These are phyloP conservation scores for Malurus elegans DNA, from an alignment of 2,113 vertebrate species.

Conservation along the genomic window DNA sequence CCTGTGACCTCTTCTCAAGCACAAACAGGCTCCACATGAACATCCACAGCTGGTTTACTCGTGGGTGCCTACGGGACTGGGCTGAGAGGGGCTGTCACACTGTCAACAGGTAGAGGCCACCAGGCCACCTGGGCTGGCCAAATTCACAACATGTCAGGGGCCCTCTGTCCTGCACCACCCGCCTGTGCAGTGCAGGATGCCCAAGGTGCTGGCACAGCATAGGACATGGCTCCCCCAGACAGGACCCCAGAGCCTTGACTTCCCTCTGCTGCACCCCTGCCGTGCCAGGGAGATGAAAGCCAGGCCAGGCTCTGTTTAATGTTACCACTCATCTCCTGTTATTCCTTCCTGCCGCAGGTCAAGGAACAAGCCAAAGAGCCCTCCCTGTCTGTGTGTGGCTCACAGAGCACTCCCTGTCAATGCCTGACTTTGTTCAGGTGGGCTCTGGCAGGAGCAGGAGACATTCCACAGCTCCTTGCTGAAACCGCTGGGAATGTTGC, in stretches of 20 bases:
- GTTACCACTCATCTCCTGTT: not conserved
- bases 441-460: not conserved
- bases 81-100: not conserved
- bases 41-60: not conserved
- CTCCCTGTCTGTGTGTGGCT: constrained; percentile 41
- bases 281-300: not conserved
- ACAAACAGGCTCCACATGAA: not conserved
- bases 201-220: accelerated
- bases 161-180: not conserved
- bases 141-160: not conserved
- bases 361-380: not conserved
- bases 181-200: accelerated
- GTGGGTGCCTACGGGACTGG: not conserved
- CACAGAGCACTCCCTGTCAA: not conserved
- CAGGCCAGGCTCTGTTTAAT: not conserved
- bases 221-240: not conserved
- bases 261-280: not conserved
- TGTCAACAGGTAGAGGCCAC: not conserved
- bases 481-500: constrained; percentile 58
- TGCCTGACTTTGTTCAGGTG: constrained; percentile 55
- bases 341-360: not conserved
- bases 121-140: accelerated
- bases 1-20: accelerated
- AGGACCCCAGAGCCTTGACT: not conserved
- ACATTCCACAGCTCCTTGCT: constrained; percentile 61